These are phyloP conservation scores for Ophraella communa DNA, from an alignment of 2,888 invertebrate genomes.

Conservation along the genomic window DNA sequence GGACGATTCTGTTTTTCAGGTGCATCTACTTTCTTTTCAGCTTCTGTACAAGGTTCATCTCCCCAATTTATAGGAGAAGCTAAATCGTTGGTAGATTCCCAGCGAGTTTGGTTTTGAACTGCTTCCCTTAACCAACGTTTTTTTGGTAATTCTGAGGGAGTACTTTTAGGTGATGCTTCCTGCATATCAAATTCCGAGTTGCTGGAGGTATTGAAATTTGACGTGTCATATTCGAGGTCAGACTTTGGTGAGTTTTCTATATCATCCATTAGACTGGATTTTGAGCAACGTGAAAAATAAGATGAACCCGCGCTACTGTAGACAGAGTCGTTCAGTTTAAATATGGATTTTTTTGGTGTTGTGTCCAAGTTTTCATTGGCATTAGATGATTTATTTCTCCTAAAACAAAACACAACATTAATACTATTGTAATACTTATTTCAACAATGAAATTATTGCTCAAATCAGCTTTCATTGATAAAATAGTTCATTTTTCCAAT, in stretches of 20 bases:
- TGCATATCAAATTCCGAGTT: slow-evolving; percentile 41
- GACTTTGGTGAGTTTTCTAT: slow-evolving; percentile 47
- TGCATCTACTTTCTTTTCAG: slow-evolving; percentile 18
- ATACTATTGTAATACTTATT: too few relatives aligned
- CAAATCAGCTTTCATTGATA: too few relatives aligned
- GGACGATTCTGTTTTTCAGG: slow-evolving; percentile 63
- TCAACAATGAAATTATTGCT: too few relatives aligned
- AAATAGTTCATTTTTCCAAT: too few relatives aligned
- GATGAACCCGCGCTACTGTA: slow-evolving; percentile 44
- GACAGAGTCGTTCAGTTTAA: slow-evolving; percentile 44
- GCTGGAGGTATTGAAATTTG: slow-evolving; percentile 43
- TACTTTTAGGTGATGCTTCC: slow-evolving; percentile 35
- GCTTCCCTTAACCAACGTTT: slow-evolving; percentile 69
- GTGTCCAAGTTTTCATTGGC: slow-evolving; percentile 45
- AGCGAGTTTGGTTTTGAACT: slow-evolving; percentile 52
- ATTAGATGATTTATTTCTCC: slow-evolving; percentile 41
- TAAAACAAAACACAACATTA: slow-evolving; percentile 23
- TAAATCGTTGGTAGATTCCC: slow-evolving; percentile 58
- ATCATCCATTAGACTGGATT: slow-evolving; percentile 41
- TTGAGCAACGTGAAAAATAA: slow-evolving; percentile 45
- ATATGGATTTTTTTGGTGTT: slow-evolving; percentile 49
- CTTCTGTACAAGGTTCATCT: slow-evolving; percentile 42
- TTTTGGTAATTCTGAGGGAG: slow-evolving; percentile 60
- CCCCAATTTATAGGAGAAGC: slow-evolving; percentile 64
- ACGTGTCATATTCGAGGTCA: slow-evolving; percentile 46